phyloP scores from a whole-genome alignment of 2,797 vertebrate species.

The Phoxinus dragarum region DNA sequence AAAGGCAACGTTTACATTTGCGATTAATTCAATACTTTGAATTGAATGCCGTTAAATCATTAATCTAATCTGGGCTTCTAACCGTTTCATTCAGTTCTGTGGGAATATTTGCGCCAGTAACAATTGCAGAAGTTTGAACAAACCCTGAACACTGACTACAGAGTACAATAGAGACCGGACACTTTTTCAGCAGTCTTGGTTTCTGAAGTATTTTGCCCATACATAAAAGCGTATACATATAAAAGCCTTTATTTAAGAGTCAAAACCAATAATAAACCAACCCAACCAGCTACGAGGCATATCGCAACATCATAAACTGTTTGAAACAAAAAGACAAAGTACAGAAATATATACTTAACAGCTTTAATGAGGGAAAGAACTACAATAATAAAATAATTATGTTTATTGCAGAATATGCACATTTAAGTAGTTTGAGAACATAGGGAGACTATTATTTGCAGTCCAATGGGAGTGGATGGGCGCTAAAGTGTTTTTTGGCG shows the following conservation, averaged over 20 bases:
- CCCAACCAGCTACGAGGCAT: no score
- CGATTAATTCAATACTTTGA: not conserved
- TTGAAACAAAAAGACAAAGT: not conserved
- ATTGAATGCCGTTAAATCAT: not conserved
- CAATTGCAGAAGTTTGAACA: not conserved
- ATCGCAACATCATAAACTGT: no score
- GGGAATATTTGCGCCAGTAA: not conserved
- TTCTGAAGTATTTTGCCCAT: not conserved
- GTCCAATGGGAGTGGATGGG: not conserved
- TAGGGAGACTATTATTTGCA: not conserved
- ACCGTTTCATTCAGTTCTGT: not conserved
- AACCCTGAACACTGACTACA: not conserved
- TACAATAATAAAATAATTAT: not conserved
- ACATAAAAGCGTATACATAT: no score
- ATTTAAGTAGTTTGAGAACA: not conserved
- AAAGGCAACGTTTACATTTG: not conserved
- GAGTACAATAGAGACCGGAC: not conserved
- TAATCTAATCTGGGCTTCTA: not conserved
- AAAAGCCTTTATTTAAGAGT: no score
- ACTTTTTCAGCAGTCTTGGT: not conserved
- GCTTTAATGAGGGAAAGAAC: not conserved
- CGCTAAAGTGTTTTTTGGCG: not conserved
- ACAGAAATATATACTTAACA: not conserved
- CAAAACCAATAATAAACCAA: no score
- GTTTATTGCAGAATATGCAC: not conserved